A percentile compares a stretch with the other conserved stretches of the same genome.
Evolutionary conservation across 2,113 vertebrate genomes (phyloP).

Genomic region (Gasterosteus aculeatus): DNA sequence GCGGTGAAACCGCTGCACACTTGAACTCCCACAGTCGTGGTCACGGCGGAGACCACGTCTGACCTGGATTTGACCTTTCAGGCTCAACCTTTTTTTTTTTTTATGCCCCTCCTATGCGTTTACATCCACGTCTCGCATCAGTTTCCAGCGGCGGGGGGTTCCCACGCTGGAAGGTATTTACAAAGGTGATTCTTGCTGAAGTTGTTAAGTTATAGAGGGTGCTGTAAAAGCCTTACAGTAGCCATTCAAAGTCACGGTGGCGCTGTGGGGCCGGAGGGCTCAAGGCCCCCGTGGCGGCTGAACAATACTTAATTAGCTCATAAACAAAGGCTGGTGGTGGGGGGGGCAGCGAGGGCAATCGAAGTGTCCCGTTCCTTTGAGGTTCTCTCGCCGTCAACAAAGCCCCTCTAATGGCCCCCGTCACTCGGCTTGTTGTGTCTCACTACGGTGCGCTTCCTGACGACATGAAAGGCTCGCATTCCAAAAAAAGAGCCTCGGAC

Average conservation of each 20-base stretch:
- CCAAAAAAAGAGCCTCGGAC: conserved; percentile 64
- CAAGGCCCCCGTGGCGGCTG: conserved; percentile 31
- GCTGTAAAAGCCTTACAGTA: conserved; percentile 71
- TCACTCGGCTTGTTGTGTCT: conserved; percentile 82
- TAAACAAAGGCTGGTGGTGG: conserved; percentile 80
- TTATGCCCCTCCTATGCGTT: background rate
- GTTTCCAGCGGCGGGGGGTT: conserved; percentile 31
- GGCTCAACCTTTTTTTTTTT: conserved; percentile 37
- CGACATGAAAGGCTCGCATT: conserved; percentile 79
- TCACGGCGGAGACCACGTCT: conserved; percentile 46
- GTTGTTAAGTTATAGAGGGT: conserved; percentile 64
- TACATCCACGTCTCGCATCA: background rate
- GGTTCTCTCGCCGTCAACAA: conserved; percentile 70
- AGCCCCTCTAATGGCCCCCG: conserved; percentile 71
- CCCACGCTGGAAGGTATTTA: conserved; percentile 23
- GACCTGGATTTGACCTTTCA: conserved; percentile 64
- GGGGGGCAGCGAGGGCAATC: conserved; percentile 74
- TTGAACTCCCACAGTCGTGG: conserved; percentile 72
- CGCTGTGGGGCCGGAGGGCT: conserved; percentile 42
- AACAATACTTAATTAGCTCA: conserved; percentile 84
- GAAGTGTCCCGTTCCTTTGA: conserved; percentile 72
- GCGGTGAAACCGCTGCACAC: conserved; percentile 64
- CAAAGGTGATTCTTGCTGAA: conserved; percentile 46
- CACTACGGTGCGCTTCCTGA: conserved; percentile 79
- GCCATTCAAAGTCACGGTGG: conserved; percentile 60